phyloP scores from a whole-genome alignment of 2,797 vertebrate species.

The Dermochelys coriacea region DNA sequence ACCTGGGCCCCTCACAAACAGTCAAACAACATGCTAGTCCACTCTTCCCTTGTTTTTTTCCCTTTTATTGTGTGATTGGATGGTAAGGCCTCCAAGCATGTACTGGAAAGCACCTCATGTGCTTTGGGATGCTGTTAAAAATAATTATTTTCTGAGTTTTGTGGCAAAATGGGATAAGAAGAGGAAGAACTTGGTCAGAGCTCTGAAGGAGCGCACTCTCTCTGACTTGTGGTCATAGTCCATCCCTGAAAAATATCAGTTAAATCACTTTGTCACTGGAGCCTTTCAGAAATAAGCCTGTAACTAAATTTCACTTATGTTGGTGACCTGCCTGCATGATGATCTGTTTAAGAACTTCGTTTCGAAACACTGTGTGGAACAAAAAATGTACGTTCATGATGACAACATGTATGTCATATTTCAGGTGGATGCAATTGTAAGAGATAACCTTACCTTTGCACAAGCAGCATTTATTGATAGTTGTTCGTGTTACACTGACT shows the following conservation, averaged over 20 bases:
- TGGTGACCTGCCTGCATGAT: constrained; percentile 19
- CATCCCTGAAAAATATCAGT: neutral
- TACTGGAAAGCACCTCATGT: neutral
- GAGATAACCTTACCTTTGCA: neutral
- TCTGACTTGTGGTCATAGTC: neutral
- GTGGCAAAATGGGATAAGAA: neutral
- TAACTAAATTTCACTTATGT: constrained; percentile 59
- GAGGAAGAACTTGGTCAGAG: neutral
- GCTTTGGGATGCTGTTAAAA: constrained; percentile 7
- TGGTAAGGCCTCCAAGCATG: neutral
- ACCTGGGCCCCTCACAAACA: too few relatives aligned
- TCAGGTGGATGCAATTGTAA: constrained; percentile 3
- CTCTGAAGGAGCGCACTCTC: neutral
- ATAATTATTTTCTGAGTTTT: neutral
- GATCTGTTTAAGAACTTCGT: constrained; percentile 10
- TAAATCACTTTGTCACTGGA: constrained; percentile 49
- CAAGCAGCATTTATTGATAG: neutral
- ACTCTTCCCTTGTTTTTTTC: neutral
- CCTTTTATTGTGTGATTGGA: neutral
- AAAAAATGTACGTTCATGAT: neutral
- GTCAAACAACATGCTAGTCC: neutral
- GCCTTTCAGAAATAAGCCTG: constrained; percentile 42
- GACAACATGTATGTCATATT: neutral
- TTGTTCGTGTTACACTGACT: neutral
- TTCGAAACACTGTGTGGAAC: constrained; percentile 24